Evolutionary conservation across 1,140 invertebrate species (phyloP).

Genomic region (Gonioctena quinquepunctata): DNA sequence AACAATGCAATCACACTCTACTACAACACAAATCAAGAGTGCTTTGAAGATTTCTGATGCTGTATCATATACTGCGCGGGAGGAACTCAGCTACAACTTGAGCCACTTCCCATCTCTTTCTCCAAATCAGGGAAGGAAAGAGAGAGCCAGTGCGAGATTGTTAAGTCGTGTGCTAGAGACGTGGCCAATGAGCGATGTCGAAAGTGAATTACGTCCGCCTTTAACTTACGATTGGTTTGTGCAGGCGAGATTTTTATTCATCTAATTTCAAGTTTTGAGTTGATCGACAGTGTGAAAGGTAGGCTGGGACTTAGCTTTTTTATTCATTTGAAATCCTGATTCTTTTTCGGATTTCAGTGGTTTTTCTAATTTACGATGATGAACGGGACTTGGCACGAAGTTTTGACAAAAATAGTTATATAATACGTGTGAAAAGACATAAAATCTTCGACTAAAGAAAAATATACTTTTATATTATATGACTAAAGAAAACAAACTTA

Average conservation of each 20-base stretch:
- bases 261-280: not conserved
- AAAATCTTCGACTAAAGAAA: too few relatives aligned
- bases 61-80: constrained; percentile 7
- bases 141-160: constrained; percentile 16
- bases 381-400: too few relatives aligned
- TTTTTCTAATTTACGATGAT: too few relatives aligned
- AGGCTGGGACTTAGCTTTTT: too few relatives aligned
- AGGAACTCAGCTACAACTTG: constrained; percentile 3
- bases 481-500: too few relatives aligned
- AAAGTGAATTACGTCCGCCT: constrained; percentile 26
- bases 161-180: not conserved
- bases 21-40: constrained; percentile 44
- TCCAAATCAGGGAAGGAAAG: not conserved
- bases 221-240: constrained; percentile 22
- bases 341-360: too few relatives aligned
- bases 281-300: not conserved
- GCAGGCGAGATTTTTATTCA: constrained; percentile 5
- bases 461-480: too few relatives aligned
- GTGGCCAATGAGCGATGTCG: constrained; percentile 21
- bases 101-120: constrained; percentile 7
- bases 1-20: constrained; percentile 21
- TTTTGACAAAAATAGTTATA: too few relatives aligned
- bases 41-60: constrained; percentile 35
- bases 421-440: too few relatives aligned
- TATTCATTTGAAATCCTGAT: too few relatives aligned